A percentile compares a stretch with the other conserved stretches of the same genome.
Evolutionary conservation across 2,113 vertebrate genomes (phyloP).

Genomic region (Numida meleagris): DNA sequence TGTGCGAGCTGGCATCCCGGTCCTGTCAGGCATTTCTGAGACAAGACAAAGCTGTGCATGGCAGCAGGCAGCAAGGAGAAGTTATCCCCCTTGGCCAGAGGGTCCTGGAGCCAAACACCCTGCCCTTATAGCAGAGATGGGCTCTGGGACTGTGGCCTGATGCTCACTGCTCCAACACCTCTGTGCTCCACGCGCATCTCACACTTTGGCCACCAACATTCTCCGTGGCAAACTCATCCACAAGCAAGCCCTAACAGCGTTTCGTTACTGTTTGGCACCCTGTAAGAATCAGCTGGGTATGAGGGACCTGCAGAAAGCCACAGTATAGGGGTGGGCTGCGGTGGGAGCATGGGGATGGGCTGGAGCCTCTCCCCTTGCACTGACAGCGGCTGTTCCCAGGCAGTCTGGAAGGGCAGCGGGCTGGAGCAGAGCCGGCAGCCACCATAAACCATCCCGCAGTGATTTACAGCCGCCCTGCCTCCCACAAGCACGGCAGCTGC

Average conservation of each 20-base stretch:
- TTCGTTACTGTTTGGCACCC: not conserved
- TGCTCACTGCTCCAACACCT: not conserved
- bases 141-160: accelerated
- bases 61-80: accelerated
- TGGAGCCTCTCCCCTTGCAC: not conserved
- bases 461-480: not conserved
- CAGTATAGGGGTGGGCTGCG: not conserved
- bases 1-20: accelerated
- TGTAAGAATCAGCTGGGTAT: not conserved
- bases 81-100: not conserved
- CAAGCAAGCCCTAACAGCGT: accelerated
- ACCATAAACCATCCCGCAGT: not conserved
- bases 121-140: not conserved
- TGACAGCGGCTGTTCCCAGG: not conserved
- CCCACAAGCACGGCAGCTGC: not conserved
- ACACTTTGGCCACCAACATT: too few relatives aligned
- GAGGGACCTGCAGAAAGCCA: not conserved
- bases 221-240: not conserved
- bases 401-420: not conserved
- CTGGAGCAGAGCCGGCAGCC: accelerated
- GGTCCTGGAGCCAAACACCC: not conserved
- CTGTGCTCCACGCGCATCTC: not conserved
- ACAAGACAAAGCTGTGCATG: not conserved
- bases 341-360: not conserved
- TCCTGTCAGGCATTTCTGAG: not conserved